Evolutionary conservation across 2,797 vertebrate genomes (phyloP), one percentile per base, ranked within the genome.

Genomic region (Sphenodon punctatus): DNA sequence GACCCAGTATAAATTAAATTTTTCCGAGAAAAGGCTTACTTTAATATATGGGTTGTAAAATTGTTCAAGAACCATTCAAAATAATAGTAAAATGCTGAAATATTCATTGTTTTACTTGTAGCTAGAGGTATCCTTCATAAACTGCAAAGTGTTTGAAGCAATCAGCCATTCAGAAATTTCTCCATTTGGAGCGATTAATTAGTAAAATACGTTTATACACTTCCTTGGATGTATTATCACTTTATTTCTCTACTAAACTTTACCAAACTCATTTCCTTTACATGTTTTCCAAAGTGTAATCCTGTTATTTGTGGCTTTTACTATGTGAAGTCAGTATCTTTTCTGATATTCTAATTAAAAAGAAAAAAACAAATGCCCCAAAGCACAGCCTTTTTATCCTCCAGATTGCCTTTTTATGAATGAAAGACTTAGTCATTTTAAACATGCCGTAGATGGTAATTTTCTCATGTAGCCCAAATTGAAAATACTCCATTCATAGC

Each of bases 261-360:
- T n/a, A n/a, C 34, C 30, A 65, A 30, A 39, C 42, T 70, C 65
- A 63, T 65, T 65, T 76, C 36, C n/a, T 51, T 59, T 38, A 59
- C 16, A 76, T 20, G 10, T 66, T 69, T 69, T 22, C 65, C 60
- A 51, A 43, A 65, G 48, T 51, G 38, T 76, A 70, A 70, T 70
- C 32, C 67, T 65, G n/a, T 58, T 71, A 38, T 59, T 51, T 43
- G 43, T 76, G 73, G 59, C 15, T 46, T 76, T 70, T 76, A 76
- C 64, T 82, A 60, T 66, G 66, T 34, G 63, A 30, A 49, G 30
- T 30, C 38, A 59, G 38, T 43, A 76, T 82, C 67, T 70, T 75
- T 65, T 60, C 30, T 76, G 71, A 82, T 66, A 43, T 59, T 82
- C 82, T 76, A 71, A 66, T 82, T 71, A 58, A 61, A 25, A 76